These are phyloP conservation scores for Heliconius hewitsoni DNA, from an alignment of 1,140 invertebrate species.

Conservation along the genomic window DNA sequence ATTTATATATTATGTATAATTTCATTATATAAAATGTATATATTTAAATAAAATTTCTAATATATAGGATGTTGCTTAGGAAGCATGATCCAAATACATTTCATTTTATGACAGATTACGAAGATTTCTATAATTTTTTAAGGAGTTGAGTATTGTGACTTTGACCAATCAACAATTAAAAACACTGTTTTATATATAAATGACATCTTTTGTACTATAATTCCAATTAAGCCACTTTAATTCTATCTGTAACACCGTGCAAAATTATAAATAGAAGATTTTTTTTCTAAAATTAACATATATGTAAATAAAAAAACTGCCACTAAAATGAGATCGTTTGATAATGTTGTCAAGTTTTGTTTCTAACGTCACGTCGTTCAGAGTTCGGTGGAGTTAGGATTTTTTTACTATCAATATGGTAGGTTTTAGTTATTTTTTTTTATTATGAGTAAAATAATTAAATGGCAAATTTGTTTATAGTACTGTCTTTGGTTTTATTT, in stretches of 20 bases:
- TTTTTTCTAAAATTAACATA: neutral
- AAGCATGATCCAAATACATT: too few species aligned
- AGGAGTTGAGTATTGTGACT: too few species aligned
- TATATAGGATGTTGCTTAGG: too few species aligned
- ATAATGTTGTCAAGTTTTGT: slow-evolving; percentile 53
- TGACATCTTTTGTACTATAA: too few species aligned
- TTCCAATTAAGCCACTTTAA: slow-evolving; percentile 7
- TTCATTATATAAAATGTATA: too few species aligned
- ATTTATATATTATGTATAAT: too few species aligned
- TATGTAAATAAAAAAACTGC: slow-evolving; percentile 35
- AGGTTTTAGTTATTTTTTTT: slow-evolving; percentile 66
- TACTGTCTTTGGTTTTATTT: slow-evolving; percentile 19
- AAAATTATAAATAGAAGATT: neutral
- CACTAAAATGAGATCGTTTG: slow-evolving; percentile 36
- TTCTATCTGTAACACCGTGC: neutral
- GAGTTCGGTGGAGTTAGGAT: slow-evolving; percentile 43
- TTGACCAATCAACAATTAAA: too few species aligned
- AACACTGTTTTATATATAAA: too few species aligned
- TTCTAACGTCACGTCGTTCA: slow-evolving; percentile 45
- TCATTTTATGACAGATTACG: too few species aligned
- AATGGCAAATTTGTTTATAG: slow-evolving; percentile 67
- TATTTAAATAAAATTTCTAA: too few species aligned
- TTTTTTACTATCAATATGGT: slow-evolving; percentile 64
- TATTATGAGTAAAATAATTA: slow-evolving; percentile 60
- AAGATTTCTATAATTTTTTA: too few species aligned